Evolutionary conservation across 2,113 vertebrate genomes (phyloP).

Genomic region (Oceanites oceanicus): DNA sequence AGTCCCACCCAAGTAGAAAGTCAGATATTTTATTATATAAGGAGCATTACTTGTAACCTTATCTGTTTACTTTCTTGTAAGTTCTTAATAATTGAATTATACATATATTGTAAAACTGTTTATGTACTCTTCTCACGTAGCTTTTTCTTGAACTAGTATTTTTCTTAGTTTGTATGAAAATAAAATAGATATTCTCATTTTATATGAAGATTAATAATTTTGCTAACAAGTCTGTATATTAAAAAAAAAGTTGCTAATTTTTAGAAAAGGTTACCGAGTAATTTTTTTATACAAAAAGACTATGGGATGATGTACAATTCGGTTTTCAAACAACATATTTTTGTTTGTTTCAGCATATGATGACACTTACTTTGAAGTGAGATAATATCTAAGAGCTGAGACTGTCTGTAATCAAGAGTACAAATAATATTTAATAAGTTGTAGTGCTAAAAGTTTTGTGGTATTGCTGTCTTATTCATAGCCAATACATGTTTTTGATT

Average conservation of each 20-base stretch:
- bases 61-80: not conserved
- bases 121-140: not conserved
- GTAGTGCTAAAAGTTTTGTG: not conserved
- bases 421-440: not conserved
- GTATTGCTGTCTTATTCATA: not conserved
- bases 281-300: not conserved
- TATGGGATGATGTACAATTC: not conserved
- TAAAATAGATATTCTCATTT: not conserved
- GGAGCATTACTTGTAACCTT: not conserved
- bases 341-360: not conserved
- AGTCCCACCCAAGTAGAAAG: slow-evolving; percentile 51
- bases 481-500: not conserved
- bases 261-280: not conserved
- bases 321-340: not conserved
- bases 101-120: not conserved
- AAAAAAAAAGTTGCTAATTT: not conserved
- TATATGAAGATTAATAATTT: not conserved
- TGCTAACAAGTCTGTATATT: not conserved
- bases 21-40: slow-evolving; percentile 34
- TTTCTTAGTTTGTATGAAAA: not conserved
- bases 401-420: not conserved
- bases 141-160: not conserved
- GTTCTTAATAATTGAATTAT: slow-evolving; percentile 1
- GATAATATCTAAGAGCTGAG: not conserved
- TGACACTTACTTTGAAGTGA: not conserved